Conservation (phyloP, 2,888 invertebrate species). For the Dione vanillae region DNA sequence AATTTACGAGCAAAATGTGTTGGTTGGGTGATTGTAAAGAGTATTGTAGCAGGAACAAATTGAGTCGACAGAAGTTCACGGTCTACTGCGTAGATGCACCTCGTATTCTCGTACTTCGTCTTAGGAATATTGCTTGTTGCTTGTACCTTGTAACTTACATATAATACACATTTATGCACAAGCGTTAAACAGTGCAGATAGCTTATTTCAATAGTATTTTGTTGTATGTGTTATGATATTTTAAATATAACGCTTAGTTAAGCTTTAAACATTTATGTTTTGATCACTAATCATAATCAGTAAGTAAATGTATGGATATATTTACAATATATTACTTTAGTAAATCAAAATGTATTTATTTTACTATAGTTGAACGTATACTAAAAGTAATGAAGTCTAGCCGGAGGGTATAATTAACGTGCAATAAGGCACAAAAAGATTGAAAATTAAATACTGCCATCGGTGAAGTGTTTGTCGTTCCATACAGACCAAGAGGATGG, state of each 20-base stretch:
- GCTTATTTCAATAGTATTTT: background rate
- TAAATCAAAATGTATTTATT: slow-evolving; percentile 22
- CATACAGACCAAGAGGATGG: slow-evolving; percentile 44
- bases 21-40: slow-evolving; percentile 57
- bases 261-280: background rate
- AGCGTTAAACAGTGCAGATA: background rate
- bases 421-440: slow-evolving; percentile 45
- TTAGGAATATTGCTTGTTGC: slow-evolving; percentile 54
- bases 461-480: slow-evolving; percentile 43
- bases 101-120: slow-evolving; percentile 56
- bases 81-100: slow-evolving; percentile 70
- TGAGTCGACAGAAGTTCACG: slow-evolving; percentile 76
- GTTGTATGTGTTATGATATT: no score
- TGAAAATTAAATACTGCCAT: slow-evolving; percentile 47
- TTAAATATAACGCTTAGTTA: background rate
- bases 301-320: background rate
- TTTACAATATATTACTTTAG: background rate
- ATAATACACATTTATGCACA: no score
- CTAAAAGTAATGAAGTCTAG: slow-evolving; percentile 42
- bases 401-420: slow-evolving; percentile 45
- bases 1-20: slow-evolving; percentile 59
- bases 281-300: background rate
- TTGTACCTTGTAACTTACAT: slow-evolving; percentile 32
- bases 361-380: slow-evolving; percentile 34
- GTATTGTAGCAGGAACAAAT: slow-evolving; percentile 71